These are phyloP conservation scores for Nannospalax galili DNA, from an alignment of 2,113 vertebrate genomes.

Conservation along the genomic window DNA sequence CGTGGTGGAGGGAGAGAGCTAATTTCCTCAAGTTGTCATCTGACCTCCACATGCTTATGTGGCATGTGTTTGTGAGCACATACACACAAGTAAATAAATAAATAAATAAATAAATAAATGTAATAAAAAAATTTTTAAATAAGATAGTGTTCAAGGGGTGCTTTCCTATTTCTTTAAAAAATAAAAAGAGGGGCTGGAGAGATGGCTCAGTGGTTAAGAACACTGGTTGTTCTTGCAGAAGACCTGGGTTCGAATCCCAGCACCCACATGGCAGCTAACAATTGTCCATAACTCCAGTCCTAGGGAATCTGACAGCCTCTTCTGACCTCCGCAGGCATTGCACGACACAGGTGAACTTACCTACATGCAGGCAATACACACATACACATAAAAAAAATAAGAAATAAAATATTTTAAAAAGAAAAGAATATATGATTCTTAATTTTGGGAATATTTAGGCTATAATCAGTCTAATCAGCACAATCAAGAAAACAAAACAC, in stretches of 20 bases:
- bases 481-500: constrained; percentile 22
- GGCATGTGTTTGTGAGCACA: neutral
- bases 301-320: too few relatives aligned
- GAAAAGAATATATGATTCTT: neutral
- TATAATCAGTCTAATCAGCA: neutral
- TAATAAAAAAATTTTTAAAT: neutral
- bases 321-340: too few relatives aligned
- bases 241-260: too few relatives aligned
- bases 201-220: too few relatives aligned
- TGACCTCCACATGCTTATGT: neutral
- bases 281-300: too few relatives aligned
- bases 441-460: neutral
- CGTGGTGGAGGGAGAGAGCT: neutral
- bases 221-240: too few relatives aligned
- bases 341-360: too few relatives aligned
- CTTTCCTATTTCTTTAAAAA: neutral
- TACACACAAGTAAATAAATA: neutral
- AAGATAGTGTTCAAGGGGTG: neutral
- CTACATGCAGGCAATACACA: too few relatives aligned
- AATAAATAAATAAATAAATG: neutral
- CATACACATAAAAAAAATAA: too few relatives aligned
- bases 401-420: too few relatives aligned
- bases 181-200: too few relatives aligned
- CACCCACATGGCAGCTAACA: too few relatives aligned
- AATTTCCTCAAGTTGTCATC: neutral